A percentile compares a stretch with the other conserved stretches of the same genome.
These are phyloP conservation scores for Paragorgia papillata DNA, from an alignment of 92 coral and sea anemone genomes.

Conservation along the genomic window DNA sequence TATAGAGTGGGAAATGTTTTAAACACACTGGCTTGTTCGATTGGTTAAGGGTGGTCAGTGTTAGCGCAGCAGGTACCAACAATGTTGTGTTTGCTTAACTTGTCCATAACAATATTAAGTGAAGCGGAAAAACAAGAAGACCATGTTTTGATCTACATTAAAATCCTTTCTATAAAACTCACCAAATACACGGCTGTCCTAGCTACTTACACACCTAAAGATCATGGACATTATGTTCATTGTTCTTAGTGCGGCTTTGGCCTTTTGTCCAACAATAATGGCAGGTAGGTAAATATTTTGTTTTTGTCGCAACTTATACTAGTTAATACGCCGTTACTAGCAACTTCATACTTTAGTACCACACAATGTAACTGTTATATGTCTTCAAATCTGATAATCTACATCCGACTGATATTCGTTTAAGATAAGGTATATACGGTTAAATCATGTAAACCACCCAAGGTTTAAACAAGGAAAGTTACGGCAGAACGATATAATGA, in stretches of 20 bases:
- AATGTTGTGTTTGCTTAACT: slow-evolving; percentile 24
- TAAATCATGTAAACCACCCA: too few relatives aligned
- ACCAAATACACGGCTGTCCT: not conserved
- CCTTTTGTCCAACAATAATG: not conserved
- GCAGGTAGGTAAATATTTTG: slow-evolving; percentile 6
- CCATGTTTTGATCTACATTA: not conserved
- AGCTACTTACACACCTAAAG: not conserved
- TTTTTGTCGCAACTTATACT: not conserved
- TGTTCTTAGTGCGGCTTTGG: not conserved
- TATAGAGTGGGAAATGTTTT: too few relatives aligned
- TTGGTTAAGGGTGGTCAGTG: not conserved
- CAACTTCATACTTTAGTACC: too few relatives aligned
- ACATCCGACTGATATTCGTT: too few relatives aligned
- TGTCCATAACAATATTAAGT: not conserved
- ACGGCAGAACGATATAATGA: not conserved
- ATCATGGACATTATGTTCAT: slow-evolving; percentile 4
- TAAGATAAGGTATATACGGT: too few relatives aligned
- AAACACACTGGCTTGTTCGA: too few relatives aligned
- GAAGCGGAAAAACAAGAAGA: slow-evolving; percentile 15
- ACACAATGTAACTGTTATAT: too few relatives aligned
- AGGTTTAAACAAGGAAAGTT: not conserved
- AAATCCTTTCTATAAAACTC: not conserved
- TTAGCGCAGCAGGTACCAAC: slow-evolving; percentile 16
- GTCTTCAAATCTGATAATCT: too few relatives aligned
- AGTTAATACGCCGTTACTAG: too few relatives aligned